These are phyloP conservation scores for Muscicapa comitata DNA, from an alignment of 2,797 vertebrate genomes.

Conservation along the genomic window DNA sequence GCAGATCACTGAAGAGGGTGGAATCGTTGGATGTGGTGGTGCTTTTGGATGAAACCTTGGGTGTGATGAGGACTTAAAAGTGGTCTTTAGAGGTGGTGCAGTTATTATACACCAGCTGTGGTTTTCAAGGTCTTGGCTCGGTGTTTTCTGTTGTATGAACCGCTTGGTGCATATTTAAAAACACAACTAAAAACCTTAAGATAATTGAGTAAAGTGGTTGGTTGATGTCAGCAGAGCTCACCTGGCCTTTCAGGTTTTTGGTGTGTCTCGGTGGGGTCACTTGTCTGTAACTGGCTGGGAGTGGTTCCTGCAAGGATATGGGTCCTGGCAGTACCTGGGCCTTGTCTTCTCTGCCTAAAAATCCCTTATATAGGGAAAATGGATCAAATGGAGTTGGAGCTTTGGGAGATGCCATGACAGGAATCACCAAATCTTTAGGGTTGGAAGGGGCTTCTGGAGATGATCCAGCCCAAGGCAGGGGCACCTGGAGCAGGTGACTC, in stretches of 20 bases:
- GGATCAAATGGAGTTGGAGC: not conserved
- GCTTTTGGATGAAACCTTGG: not conserved
- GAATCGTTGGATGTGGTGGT: not conserved
- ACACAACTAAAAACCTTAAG: not conserved
- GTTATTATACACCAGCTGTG: not conserved
- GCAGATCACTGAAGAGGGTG: not conserved
- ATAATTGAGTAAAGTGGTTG: fast-evolving
- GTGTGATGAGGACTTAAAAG: not conserved
- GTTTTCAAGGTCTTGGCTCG: not conserved
- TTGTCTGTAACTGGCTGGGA: not conserved
- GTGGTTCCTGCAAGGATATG: not conserved
- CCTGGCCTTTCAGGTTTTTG: not conserved
- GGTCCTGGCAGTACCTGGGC: not conserved
- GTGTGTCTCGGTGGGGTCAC: not conserved
- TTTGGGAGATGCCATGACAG: not conserved
- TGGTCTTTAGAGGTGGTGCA: not conserved
- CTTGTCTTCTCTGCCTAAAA: not conserved
- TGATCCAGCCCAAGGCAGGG: not conserved
- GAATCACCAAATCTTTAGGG: not conserved
- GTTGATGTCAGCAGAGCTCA: not conserved
- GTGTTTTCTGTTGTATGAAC: not conserved
- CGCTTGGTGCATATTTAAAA: not conserved
- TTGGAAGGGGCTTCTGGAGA: not conserved
- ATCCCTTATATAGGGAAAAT: not conserved
- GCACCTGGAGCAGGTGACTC: not conserved